These are phyloP conservation scores for Catamblyrhynchus diadema DNA, from an alignment of 2,797 vertebrate genomes.

Conservation along the genomic window DNA sequence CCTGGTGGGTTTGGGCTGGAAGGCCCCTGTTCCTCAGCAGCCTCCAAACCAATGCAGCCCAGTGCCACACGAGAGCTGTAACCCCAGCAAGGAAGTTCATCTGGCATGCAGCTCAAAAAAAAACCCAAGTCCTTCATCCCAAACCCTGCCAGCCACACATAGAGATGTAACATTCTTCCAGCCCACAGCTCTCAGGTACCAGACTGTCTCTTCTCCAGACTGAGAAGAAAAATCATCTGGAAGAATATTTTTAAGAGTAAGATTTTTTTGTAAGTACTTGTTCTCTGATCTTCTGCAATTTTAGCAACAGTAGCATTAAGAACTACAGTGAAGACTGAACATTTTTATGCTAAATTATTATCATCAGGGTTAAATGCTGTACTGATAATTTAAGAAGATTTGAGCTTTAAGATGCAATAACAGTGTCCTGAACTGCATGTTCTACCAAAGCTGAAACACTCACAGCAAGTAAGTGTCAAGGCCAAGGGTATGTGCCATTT, in stretches of 20 bases:
- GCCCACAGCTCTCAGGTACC: background rate
- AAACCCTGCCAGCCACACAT: background rate
- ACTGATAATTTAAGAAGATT: slow-evolving; percentile 24
- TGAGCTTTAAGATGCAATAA: slow-evolving; percentile 15
- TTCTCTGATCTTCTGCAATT: slow-evolving; percentile 2
- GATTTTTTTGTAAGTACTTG: background rate
- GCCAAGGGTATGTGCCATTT: background rate
- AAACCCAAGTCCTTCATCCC: background rate
- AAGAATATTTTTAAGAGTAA: background rate
- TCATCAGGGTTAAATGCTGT: background rate
- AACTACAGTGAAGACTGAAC: background rate
- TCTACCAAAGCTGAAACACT: slow-evolving; percentile 25
- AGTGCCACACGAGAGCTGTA: background rate
- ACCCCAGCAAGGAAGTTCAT: background rate
- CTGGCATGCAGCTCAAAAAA: background rate
- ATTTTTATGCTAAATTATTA: background rate
- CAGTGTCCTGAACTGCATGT: background rate
- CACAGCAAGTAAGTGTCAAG: slow-evolving; percentile 29
- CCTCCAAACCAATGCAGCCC: background rate
- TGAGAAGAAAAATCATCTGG: background rate
- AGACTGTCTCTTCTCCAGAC: background rate
- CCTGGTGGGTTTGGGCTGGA: slow-evolving; percentile 24
- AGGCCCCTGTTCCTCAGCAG: background rate
- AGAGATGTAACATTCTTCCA: background rate
- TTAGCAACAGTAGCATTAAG: slow-evolving; percentile 1